phyloP scores from a whole-genome alignment of 2,797 vertebrate species.

The Mionectes olivaceus region DNA sequence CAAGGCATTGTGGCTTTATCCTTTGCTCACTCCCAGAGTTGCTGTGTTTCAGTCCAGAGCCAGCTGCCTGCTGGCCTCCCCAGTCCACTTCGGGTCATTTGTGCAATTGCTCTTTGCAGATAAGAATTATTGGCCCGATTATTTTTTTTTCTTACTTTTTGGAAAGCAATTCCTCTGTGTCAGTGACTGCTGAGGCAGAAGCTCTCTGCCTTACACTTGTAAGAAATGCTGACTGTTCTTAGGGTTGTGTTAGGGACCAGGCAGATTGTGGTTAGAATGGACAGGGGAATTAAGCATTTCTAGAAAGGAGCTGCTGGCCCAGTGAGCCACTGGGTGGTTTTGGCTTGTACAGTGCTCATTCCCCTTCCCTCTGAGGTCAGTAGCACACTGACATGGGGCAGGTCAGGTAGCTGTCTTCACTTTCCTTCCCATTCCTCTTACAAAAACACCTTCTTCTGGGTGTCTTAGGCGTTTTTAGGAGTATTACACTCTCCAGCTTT shows the following conservation, averaged over 20 bases:
- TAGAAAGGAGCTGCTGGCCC: constrained; percentile 23
- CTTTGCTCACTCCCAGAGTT: not conserved
- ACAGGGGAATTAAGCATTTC: constrained; percentile 71
- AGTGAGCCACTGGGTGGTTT: not conserved
- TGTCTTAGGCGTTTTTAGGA: not conserved
- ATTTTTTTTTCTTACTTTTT: no score
- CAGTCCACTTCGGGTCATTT: constrained; percentile 78
- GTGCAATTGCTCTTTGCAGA: constrained; percentile 97
- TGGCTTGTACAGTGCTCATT: not conserved
- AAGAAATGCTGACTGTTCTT: not conserved
- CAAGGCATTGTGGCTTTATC: not conserved
- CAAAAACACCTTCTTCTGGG: fast-evolving
- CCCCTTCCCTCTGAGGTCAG: not conserved
- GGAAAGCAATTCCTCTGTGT: constrained; percentile 92
- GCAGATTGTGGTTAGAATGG: constrained; percentile 66
- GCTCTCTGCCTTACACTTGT: constrained; percentile 48
- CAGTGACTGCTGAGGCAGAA: constrained; percentile 94
- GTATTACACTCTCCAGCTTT: not conserved
- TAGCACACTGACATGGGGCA: fast-evolving
- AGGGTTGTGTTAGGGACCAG: constrained; percentile 65
- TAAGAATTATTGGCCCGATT: constrained; percentile 98
- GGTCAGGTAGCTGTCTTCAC: not conserved
- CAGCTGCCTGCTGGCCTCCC: fast-evolving
- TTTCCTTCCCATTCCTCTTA: not conserved
- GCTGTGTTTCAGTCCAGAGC: fast-evolving